Conservation (phyloP, 1,140 invertebrate genomes). For the Scylla paramamosain region DNA sequence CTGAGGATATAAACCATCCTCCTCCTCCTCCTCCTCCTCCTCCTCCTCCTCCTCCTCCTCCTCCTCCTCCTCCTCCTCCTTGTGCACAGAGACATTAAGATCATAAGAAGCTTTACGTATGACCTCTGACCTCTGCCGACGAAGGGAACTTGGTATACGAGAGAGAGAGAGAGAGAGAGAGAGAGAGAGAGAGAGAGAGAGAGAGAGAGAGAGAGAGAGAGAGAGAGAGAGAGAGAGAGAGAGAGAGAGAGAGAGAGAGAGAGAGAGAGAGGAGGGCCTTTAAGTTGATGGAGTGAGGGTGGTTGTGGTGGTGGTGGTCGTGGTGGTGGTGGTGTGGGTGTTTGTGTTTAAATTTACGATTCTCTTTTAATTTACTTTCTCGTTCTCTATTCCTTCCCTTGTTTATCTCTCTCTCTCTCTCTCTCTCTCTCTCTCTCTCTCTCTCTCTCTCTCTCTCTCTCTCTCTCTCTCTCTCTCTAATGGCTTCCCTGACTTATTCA, state of each 20-base stretch:
- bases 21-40: too few relatives aligned
- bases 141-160: not conserved
- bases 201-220: conserved; percentile 8
- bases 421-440: not conserved
- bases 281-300: not conserved
- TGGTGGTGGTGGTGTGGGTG: not conserved
- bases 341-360: not conserved
- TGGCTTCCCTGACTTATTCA: not conserved
- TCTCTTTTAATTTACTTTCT: not conserved
- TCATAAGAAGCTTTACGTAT: not conserved
- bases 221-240: conserved; percentile 29
- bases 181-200: conserved; percentile 26
- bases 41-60: too few relatives aligned
- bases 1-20: too few relatives aligned
- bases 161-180: conserved; percentile 19
- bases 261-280: not conserved
- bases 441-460: conserved; percentile 48
- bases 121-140: not conserved
- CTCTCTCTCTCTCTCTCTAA: conserved; percentile 44
- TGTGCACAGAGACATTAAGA: not conserved
- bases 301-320: not conserved
- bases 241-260: conserved; percentile 16
- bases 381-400: not conserved
- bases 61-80: conserved; percentile 2
- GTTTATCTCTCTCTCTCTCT: not conserved